Percentiles rank a stretch among this genome's conserved stretches.
Conservation (phyloP, 2,113 vertebrate genomes). For the Nothocercus julius region DNA sequence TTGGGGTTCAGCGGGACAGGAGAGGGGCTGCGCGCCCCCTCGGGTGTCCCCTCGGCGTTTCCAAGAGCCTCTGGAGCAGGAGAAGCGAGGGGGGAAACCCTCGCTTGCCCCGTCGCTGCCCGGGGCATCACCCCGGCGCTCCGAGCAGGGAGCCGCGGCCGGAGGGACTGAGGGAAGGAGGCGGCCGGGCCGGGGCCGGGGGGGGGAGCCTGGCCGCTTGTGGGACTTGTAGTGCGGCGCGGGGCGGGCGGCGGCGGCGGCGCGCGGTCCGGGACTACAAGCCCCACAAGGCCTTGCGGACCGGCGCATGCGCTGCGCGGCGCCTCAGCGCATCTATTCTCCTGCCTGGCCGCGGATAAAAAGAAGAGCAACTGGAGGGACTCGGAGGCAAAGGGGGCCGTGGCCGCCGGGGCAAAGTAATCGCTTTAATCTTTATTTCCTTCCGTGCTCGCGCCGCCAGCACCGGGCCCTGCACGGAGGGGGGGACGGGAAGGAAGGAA, state of each 20-base stretch:
- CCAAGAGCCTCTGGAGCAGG: not conserved
- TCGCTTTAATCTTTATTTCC: slow-evolving; percentile 76
- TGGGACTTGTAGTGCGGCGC: slow-evolving; percentile 78
- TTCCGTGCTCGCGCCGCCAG: not conserved
- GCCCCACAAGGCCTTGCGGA: slow-evolving; percentile 78
- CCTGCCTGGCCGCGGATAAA: slow-evolving; percentile 91
- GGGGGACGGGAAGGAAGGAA: slow-evolving; percentile 17
- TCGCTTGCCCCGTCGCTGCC: not conserved
- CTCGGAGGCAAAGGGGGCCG: slow-evolving; percentile 81
- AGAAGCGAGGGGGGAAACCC: not conserved
- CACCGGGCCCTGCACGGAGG: slow-evolving; percentile 32
- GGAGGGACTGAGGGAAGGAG: not conserved
- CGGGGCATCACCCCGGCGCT: slow-evolving; percentile 46
- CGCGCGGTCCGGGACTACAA: slow-evolving; percentile 76
- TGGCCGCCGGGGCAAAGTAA: slow-evolving; percentile 85
- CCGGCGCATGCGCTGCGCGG: slow-evolving; percentile 87
- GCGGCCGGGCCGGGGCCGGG: not conserved
- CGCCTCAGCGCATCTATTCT: slow-evolving; percentile 91
- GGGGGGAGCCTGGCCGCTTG: not conserved
- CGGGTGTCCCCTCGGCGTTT: too few species aligned
- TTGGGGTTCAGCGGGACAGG: too few species aligned
- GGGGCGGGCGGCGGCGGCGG: not conserved
- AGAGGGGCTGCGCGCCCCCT: too few species aligned
- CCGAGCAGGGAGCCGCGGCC: slow-evolving; percentile 2
- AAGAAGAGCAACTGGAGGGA: slow-evolving; percentile 82